Evolutionary conservation across 2,113 vertebrate species (phyloP), one percentile per base, ranked within the genome.

Genomic region (Coptodon rendalli): DNA sequence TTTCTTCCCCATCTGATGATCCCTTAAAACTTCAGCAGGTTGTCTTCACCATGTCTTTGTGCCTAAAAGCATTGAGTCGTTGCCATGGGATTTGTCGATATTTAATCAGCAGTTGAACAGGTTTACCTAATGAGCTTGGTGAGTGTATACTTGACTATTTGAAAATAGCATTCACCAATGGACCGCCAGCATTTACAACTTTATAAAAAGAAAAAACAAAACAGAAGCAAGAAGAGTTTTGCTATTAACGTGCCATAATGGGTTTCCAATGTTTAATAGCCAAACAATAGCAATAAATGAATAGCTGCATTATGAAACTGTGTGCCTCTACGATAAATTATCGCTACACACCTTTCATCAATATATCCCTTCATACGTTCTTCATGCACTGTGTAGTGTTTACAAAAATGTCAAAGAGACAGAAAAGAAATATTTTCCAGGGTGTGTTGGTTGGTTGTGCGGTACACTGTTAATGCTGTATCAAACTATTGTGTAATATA

Each of bases 11-110:
- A 68, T 40, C 63, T 68, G 63, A 68, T 2, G 10, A n/a, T 38
- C 19, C 10, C 2, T 38, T 68, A 38, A n/a, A 68, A 68, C 19
- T 2, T 68, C 63, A 68, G 19, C 19, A 68, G 19, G 19, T 38
- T 12, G 1, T 38, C 34, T 22, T 40, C 34, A 36, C 1, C 19
- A 40, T 22, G 34, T 68, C 19, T 68, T 38, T n/a, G 11, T 22
- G 19, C 19, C 11, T 66, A 66, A 3, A 38, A n/a, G 11, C 11
- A 68, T 22, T 40, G 34, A 40, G 34, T 0, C 22, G 19, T 7
- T 68, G 34, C 19, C 34, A 38, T 68, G 34, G 34, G n/a, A 22
- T 22, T 22, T 38, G 63, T n/a, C 3, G 5, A 22, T 22, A 24
- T 68, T 24, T 14, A 43, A 71, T 24, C 12, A 71, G 36, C 66